Base-by-base conservation (phyloP, 2,113 vertebrate genomes). In the Cinclus cinclus region DNA sequence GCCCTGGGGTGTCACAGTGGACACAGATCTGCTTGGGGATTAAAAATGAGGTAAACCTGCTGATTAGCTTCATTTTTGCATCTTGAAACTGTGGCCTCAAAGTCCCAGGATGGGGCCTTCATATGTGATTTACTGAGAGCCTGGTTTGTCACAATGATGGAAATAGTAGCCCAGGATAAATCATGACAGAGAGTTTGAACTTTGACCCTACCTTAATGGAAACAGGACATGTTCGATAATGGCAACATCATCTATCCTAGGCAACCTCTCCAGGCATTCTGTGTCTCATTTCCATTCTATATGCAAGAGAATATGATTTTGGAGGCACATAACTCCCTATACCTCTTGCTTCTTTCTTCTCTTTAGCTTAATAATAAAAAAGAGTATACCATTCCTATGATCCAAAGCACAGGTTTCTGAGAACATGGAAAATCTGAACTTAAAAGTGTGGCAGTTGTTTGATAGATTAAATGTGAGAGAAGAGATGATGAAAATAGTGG, bases 361-460 rank as follows among this genome's bases (percentile, higher is more conserved):
- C 25, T 83, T 89, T 65, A 77, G 5, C 7, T 41, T 73, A 80
- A n/a, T n/a, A 89, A 63, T 17, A 35, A 89, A 42, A 81, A 71
- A 55, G 4, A 68, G 3, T 60, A 35, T n/a, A 71, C 69, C 70
- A 79, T 68, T 60, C 6, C 21, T 76, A 12, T 3, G n/a, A 27
- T 69, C 10, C 31, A 86, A 90, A 42, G 2, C 8, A 10, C 5
- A 52, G 5, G 10, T 65, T 79, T 82, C 52, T 59, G 42, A 71
- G 42, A 90, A 42, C 13, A 41, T 22, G 60, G 80, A 93, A 88
- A 94, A 78, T 50, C 42, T 15, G 11, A 74, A 64, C 15, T 60
- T 55, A 15, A n/a, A 88, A 62, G 11, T 33, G 2, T 0, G 0
- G 19, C 3, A 1, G 0, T 24, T 58, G 71, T 79, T 42, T 64